phyloP scores from a whole-genome alignment of 2,113 vertebrate genomes.

The Apteryx owenii region DNA sequence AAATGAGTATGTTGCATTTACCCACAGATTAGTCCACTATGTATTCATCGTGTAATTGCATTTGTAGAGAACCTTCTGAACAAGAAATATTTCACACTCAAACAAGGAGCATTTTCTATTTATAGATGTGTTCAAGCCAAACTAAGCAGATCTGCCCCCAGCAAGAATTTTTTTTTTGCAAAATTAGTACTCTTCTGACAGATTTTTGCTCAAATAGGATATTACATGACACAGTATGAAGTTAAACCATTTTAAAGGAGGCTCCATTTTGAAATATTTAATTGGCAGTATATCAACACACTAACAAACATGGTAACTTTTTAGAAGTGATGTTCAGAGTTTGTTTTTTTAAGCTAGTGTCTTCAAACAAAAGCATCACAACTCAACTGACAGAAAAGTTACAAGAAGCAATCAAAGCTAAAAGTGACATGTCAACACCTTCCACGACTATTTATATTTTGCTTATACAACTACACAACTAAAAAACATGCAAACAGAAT shows the following conservation, averaged over 20 bases:
- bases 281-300: not conserved
- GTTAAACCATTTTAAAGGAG: not conserved
- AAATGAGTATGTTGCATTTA: not conserved
- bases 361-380: not conserved
- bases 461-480: not conserved
- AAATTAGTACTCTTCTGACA: not conserved
- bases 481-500: not conserved
- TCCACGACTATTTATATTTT: not conserved
- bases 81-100: not conserved
- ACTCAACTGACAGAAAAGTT: not conserved
- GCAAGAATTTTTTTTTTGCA: not conserved
- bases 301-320: not conserved
- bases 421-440: not conserved
- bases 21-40: not conserved
- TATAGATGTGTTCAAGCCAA: not conserved
- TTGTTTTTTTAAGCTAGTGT: not conserved
- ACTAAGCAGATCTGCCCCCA: not conserved
- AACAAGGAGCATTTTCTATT: not conserved
- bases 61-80: not conserved
- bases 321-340: not conserved
- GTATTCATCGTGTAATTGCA: not conserved
- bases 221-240: not conserved
- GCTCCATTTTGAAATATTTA: not conserved
- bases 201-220: not conserved
- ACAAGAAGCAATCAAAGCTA: not conserved